phyloP scores from a whole-genome alignment of 1,140 invertebrate genomes.

The Tenebrio molitor region DNA sequence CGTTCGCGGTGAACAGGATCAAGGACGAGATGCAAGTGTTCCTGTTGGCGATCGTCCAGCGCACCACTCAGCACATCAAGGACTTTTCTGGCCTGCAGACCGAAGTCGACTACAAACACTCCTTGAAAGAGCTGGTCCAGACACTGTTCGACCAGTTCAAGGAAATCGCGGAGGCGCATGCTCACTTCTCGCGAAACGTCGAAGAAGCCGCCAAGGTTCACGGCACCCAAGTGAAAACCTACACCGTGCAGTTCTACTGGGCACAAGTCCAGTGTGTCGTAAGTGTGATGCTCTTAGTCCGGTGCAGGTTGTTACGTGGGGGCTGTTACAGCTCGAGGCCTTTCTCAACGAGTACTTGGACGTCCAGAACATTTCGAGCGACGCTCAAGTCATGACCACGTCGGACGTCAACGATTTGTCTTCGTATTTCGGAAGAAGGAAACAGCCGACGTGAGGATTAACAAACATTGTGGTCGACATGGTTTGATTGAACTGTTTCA shows the following conservation, averaged over 20 bases:
- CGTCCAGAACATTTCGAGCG: constrained; percentile 78
- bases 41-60: constrained; percentile 81
- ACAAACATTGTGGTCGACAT: no score
- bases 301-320: no score
- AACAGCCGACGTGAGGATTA: constrained; percentile 70
- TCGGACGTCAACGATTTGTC: constrained; percentile 76
- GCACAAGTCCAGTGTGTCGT: constrained; percentile 89
- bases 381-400: constrained; percentile 72
- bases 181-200: constrained; percentile 74
- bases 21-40: constrained; percentile 87
- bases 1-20: constrained; percentile 86
- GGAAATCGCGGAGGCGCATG: constrained; percentile 79
- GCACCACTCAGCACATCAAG: constrained; percentile 82
- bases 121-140: constrained; percentile 72
- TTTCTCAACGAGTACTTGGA: constrained; percentile 88
- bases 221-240: constrained; percentile 72
- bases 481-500: constrained; percentile 63
- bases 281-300: constrained; percentile 67
- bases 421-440: constrained; percentile 76
- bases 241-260: constrained; percentile 90
- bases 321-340: constrained; percentile 80
- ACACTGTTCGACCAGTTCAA: constrained; percentile 83
- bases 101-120: constrained; percentile 60
- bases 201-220: constrained; percentile 72
- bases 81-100: constrained; percentile 67